A percentile compares a stretch with the other conserved stretches of the same genome.
Evolutionary conservation across 2,113 vertebrate species (phyloP).

Genomic region (Orycteropus afer): DNA sequence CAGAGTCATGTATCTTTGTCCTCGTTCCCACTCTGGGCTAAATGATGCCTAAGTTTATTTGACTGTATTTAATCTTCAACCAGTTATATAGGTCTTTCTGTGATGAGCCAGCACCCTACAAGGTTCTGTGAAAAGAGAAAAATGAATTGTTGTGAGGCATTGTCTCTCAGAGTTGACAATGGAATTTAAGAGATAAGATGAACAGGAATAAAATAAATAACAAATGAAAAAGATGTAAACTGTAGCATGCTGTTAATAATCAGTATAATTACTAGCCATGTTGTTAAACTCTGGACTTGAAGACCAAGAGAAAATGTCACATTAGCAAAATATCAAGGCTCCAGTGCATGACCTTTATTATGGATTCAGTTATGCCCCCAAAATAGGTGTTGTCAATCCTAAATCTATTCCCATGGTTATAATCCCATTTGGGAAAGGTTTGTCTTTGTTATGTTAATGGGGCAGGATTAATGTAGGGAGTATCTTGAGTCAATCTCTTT

Average conservation of each 20-base stretch:
- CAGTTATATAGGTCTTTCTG: not conserved
- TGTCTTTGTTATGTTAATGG: not conserved
- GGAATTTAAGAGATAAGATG: not conserved
- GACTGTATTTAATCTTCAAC: not conserved
- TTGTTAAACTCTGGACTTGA: conserved; percentile 45
- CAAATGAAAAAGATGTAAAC: not conserved
- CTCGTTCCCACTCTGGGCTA: not conserved
- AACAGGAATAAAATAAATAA: not conserved
- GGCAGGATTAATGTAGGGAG: not conserved
- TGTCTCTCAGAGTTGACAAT: not conserved
- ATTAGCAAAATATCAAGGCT: conserved; percentile 52
- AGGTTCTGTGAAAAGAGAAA: not conserved
- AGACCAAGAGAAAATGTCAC: conserved; percentile 46
- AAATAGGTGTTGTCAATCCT: no score
- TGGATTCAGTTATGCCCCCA: no score
- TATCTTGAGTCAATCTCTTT: not conserved
- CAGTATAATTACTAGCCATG: not conserved
- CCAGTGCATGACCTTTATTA: not conserved
- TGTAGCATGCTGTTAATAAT: not conserved
- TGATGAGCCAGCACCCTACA: accelerated
- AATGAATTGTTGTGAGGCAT: not conserved
- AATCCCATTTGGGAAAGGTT: not conserved
- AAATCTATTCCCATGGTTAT: not conserved
- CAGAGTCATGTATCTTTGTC: not conserved
- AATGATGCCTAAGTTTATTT: not conserved